Base-by-base conservation (phyloP, 2,797 vertebrate genomes). In the Lithobates sylvaticus region DNA sequence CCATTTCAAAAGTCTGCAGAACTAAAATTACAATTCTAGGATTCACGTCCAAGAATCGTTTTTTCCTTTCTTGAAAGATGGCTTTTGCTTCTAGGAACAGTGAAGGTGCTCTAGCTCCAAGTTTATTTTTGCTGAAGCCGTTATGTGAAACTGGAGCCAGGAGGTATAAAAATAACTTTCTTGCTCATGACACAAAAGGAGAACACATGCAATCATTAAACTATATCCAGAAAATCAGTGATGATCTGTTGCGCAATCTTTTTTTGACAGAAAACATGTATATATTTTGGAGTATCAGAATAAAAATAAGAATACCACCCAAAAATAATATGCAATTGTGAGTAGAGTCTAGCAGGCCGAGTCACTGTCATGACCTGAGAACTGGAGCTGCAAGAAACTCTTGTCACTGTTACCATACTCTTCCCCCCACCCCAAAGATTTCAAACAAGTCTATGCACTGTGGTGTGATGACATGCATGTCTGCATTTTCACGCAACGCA, bases 121-220 rank as follows among this genome's bases (percentile, higher is more conserved):
- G 54, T 18, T 83, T 47, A 81, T 77, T 78, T 78, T 82, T 73
- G 75, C 69, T 36, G 42, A 82, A 67, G 54, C 29, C 15, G 73
- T 83, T 79, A 39, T 61, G 36, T 61, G 86, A 65, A 83, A 87
- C 70, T 50, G 29, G 81, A 87, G 15, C 23, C 76, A 50, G 39
- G 8, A 26, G 47, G 42, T 65, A 47, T 73, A 87, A 83, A 87
- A 83, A 87, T 78, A 87, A 73, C 73, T 71, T 78, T 29, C 34
- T 50, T 23, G 29, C 72, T 26, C 77, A 50, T 74, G 32, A 78
- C 39, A 76, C 61, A 61, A 9, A n/a, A n/a, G n/a, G n/a, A 12
- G 2, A 15, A 10, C n/a, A 23, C 69, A 32, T 34, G 70, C 16
- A 1, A 42, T 34, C 6, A 16, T n/a, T 42, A 72, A 10, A 3